Percentiles rank a stretch among this genome's conserved stretches.
These are phyloP conservation scores for Dasysyrphus tricinctus DNA, from an alignment of 2,888 invertebrate species.

Conservation along the genomic window DNA sequence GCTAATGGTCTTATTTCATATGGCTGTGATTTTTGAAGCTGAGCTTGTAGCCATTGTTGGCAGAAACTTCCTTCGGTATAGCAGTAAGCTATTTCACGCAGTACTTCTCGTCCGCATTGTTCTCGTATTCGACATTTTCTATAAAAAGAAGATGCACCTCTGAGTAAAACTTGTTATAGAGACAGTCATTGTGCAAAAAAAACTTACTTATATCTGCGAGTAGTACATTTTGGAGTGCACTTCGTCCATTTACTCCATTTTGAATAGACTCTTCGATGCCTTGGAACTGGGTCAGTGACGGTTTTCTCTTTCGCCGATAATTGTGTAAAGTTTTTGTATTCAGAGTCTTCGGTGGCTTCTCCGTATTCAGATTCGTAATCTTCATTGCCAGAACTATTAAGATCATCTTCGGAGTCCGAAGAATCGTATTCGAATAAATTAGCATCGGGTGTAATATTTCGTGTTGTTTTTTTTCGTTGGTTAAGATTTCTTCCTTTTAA, in stretches of 20 bases:
- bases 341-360: slow-evolving; percentile 67
- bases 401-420: slow-evolving; percentile 79
- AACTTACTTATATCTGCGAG: slow-evolving; percentile 88
- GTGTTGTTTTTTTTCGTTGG: slow-evolving; percentile 44
- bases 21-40: slow-evolving; percentile 80
- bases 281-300: slow-evolving; percentile 79
- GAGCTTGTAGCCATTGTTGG: slow-evolving; percentile 87
- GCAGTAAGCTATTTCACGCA: slow-evolving; percentile 93
- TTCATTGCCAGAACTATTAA: slow-evolving; percentile 2
- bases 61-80: slow-evolving; percentile 92
- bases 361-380: slow-evolving; percentile 26
- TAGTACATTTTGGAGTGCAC: slow-evolving; percentile 91
- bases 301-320: slow-evolving; percentile 79
- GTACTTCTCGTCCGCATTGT: slow-evolving; percentile 90
- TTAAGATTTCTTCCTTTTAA: slow-evolving; percentile 6
- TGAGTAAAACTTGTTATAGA: neutral
- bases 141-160: slow-evolving; percentile 24
- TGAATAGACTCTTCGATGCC: slow-evolving; percentile 85
- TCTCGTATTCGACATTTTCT: slow-evolving; percentile 90
- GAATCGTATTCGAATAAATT: slow-evolving; percentile 80
- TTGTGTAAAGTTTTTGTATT: slow-evolving; percentile 76
- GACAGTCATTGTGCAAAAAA: neutral
- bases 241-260: slow-evolving; percentile 93
- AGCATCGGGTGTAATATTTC: slow-evolving; percentile 74
- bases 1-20: slow-evolving; percentile 79